Conservation (phyloP, 2,113 vertebrate genomes). For the human (Homo sapiens) region GRCh38 chr2:19000501-19001000, state of each 20-base stretch:
- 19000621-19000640: not conserved
- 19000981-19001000: slow-evolving; percentile 59
- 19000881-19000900: slow-evolving; percentile 72
- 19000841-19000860: not conserved
- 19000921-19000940: slow-evolving; percentile 79
- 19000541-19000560: not conserved
- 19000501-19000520: not conserved
- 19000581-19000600: not conserved
- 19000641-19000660: not conserved
- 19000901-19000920: slow-evolving; percentile 71
- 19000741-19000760: not conserved
- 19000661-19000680: not conserved
- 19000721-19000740: not conserved
- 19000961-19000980: slow-evolving; percentile 82
- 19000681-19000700: not conserved
- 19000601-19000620: not conserved
- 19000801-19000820: not conserved
- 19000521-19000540: not conserved
- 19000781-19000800: not conserved
- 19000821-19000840: not conserved
- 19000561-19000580: not conserved
- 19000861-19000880: slow-evolving; percentile 31
- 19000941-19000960: slow-evolving; percentile 78
- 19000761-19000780: accelerated
- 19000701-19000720: not conserved